A percentile compares a stretch with the other conserved stretches of the same genome.
phyloP scores from a whole-genome alignment of 2,888 invertebrate species.

The Epinotia ramella region DNA sequence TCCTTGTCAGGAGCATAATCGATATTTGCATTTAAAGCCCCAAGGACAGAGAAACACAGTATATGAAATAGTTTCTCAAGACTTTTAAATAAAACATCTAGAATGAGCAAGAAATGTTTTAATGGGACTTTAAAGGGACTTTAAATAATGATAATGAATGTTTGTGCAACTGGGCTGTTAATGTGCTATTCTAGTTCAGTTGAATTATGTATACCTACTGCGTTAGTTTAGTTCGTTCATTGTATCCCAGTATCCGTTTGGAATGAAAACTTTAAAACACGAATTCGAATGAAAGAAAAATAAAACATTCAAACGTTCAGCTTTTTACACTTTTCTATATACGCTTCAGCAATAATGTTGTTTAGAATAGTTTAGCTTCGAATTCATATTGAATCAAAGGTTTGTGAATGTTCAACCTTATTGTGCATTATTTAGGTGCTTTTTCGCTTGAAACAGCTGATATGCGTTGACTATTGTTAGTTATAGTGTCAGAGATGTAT shows the following conservation, averaged over 20 bases:
- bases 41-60: too few species aligned
- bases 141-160: not conserved
- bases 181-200: conserved; percentile 4
- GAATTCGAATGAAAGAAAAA: not conserved
- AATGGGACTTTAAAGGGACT: not conserved
- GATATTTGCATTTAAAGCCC: too few species aligned
- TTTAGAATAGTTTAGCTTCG: conserved; percentile 38
- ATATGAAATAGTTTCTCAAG: too few species aligned
- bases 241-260: not conserved
- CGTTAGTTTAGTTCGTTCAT: conserved; percentile 4
- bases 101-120: not conserved
- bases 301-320: not conserved
- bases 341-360: conserved; percentile 38
- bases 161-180: not conserved
- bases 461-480: conserved; percentile 27
- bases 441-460: conserved; percentile 21
- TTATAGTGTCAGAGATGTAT: conserved; percentile 1
- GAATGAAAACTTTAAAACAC: conserved; percentile 1
- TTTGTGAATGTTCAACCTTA: conserved; percentile 28
- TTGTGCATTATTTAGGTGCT: conserved; percentile 24
- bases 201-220: not conserved
- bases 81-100: too few species aligned
- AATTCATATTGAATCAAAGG: conserved; percentile 30
- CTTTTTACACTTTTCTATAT: conserved; percentile 35
- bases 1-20: too few species aligned